Evolutionary conservation across 1,140 invertebrate species (phyloP).

Genomic region (Papilio helenus): DNA sequence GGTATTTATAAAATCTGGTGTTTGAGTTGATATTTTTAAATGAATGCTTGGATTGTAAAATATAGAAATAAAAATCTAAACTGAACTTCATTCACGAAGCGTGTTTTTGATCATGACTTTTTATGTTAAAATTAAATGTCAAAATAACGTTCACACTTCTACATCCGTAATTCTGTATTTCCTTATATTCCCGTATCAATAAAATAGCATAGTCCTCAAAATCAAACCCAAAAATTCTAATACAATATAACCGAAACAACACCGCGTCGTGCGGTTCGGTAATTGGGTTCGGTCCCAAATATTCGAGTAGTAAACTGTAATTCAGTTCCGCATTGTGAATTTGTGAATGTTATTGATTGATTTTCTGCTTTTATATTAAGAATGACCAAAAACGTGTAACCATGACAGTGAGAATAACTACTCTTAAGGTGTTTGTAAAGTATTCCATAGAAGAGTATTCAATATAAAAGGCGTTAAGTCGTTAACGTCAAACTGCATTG

Average conservation of each 20-base stretch:
- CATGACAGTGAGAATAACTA: constrained; percentile 13
- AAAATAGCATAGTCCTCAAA: neutral
- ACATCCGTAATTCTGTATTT: neutral
- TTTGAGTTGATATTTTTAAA: neutral
- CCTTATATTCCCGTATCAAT: neutral
- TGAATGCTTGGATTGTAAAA: neutral
- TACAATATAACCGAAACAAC: neutral
- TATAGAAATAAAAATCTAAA: neutral
- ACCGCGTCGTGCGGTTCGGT: neutral
- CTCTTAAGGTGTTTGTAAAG: constrained; percentile 1
- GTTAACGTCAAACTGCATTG: constrained; percentile 45
- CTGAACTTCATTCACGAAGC: neutral
- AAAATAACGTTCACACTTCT: constrained; percentile 46
- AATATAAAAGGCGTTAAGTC: constrained; percentile 35
- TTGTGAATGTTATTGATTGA: constrained; percentile 42
- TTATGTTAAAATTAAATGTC: constrained; percentile 36
- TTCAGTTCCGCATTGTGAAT: constrained; percentile 42
- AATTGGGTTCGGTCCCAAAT: neutral
- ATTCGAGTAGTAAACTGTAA: constrained; percentile 28
- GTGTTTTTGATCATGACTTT: neutral
- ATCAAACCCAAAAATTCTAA: neutral
- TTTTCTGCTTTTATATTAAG: constrained; percentile 17
- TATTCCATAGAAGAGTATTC: constrained; percentile 7
- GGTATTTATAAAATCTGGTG: too few species aligned
- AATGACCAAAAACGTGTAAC: constrained; percentile 12